Conservation (phyloP, 2,113 vertebrate species). For the Rhea pennata region DNA sequence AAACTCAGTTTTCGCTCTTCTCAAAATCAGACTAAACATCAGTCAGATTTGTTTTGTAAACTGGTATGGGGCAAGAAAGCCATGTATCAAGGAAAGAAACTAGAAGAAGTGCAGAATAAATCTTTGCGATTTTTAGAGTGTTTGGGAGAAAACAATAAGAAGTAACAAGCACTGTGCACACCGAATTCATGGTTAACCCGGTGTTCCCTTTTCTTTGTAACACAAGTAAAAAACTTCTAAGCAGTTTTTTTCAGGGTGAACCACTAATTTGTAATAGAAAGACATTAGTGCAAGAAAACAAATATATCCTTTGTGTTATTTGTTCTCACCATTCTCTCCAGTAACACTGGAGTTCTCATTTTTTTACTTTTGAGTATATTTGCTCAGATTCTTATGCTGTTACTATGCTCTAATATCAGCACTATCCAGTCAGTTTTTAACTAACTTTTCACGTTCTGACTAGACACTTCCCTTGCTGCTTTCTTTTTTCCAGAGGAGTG, state of each 20-base stretch:
- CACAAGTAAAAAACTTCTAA: neutral
- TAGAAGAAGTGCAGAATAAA: neutral
- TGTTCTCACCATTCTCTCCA: neutral
- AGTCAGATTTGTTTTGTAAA: neutral
- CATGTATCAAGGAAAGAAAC: neutral
- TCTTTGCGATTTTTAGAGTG: neutral
- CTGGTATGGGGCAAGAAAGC: neutral
- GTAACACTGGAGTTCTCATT: neutral
- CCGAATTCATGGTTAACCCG: neutral
- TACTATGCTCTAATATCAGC: slow-evolving; percentile 12
- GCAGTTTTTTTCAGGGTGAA: neutral
- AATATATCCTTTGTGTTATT: neutral
- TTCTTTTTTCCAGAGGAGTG: neutral
- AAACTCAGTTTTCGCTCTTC: neutral
- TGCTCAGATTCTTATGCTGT: neutral
- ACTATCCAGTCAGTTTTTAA: slow-evolving; percentile 42
- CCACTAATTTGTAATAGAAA: neutral
- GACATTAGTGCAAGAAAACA: accelerated
- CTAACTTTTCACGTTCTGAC: slow-evolving; percentile 34
- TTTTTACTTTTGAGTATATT: neutral
- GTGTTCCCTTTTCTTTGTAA: neutral
- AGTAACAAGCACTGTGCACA: neutral
- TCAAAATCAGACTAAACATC: neutral
- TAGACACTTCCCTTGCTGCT: slow-evolving; percentile 29
- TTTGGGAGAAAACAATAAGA: neutral